Base-by-base conservation (phyloP, 2,113 vertebrate species). In the Erythrolamprus reginae region DNA sequence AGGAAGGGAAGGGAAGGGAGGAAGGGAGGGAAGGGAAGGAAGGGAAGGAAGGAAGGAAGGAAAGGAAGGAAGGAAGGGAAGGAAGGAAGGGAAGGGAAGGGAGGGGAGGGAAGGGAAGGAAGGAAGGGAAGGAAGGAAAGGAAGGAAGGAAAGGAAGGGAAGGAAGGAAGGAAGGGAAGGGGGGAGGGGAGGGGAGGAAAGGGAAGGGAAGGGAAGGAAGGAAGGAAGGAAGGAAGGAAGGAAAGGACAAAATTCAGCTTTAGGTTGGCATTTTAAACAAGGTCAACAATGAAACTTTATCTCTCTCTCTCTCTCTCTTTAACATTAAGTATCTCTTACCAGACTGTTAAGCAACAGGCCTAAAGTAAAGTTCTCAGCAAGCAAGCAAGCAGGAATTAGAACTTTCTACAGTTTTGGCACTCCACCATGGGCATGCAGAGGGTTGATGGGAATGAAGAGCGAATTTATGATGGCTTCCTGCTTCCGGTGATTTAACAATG, bases 151-250 rank as follows among this genome's bases (percentile, higher is more conserved):
- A 94, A n/a, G n/a, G n/a, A n/a, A n/a, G n/a, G 93, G 96, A 48
- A 52, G n/a, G 92, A 90, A 93, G 96, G 12, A 45, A 53, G n/a
- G 24, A 28, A 33, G 77, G 28, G 26, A 23, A 92, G 92, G 95
- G 92, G 92, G 92, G 92, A 91, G 94, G 93, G n/a, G 92, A 90
- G 93, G 96, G 12, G n/a, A 53, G n/a, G 24, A 28, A 33, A 86
- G 28, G 26, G n/a, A n/a, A n/a, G n/a, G n/a, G n/a, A n/a, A n/a
- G n/a, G n/a, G n/a, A n/a, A 95, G 87, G 95, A 93, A 92, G 92
- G 95, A 92, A 93, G 92, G 92, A 91, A 94, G 93, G 96, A 48
- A 52, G n/a, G 92, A 90, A 93, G 96, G 12, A 45, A 53, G n/a
- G 24, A 28, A 33, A 86, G 28, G 26, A 23, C 2, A 70, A 42